Evolutionary conservation across 2,888 invertebrate species (phyloP), one percentile per base, ranked within the genome.

Genomic region (Altica lythri): DNA sequence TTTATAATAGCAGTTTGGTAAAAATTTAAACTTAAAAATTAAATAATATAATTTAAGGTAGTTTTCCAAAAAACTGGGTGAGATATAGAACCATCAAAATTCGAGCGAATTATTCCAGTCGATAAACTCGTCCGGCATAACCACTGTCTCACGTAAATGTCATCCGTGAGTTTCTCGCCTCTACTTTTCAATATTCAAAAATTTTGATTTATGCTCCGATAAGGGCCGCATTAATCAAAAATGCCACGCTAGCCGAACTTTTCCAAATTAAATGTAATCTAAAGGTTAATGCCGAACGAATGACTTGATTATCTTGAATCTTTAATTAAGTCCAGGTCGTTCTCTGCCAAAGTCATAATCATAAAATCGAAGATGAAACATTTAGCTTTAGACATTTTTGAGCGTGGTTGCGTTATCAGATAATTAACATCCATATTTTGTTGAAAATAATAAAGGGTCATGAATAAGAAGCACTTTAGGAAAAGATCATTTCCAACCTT

Each of bases 301-400:
- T 38, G 44, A 30, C 44, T 37, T 22, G 44, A 54, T 54, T 49
- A 54, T 54, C 54, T 54, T 37, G 49, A 49, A 54, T 54, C 48
- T 49, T 54, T 54, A 54, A 54, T 54, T 49, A 54, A 49, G 40
- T 44, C 17, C 18, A 38, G 37, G 38, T 48, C 48, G 19, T 48
- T 44, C 27, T 35, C 37, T 44, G 25, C 37, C 49, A 40, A 38
- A 48, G 30, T 49, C 45, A 45, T 49, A 45, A 45, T 54, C 49
- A 54, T 49, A 54, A 54, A 48, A 49, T 49, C 44, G 54, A 46
- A 54, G 46, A 54, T 54, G 49, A 54, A 45, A 45, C 45, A 52
- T 45, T 51, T 29, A 25, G 19, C 25, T 40, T 25, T 4, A 32
- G 38, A 45, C 38, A 32, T 51, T 51, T 51, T 45, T 38, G 17